Base-by-base conservation (phyloP, 1,140 invertebrate genomes). In the Brachystomella parvula region DNA sequence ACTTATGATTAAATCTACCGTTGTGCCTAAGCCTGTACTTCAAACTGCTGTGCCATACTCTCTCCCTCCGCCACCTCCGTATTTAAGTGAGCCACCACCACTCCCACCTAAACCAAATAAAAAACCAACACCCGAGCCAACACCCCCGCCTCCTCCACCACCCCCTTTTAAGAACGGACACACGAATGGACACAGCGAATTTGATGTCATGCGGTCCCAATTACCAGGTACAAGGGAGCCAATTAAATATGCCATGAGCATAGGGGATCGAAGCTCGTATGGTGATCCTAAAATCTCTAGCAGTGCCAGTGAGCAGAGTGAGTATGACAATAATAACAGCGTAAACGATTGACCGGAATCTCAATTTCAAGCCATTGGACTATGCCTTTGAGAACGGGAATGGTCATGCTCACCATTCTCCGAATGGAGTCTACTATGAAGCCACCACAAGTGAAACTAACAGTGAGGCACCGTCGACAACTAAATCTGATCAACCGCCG, bases 21-120 rank as follows among this genome's bases (percentile, higher is more conserved):
- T 76, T 60, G 78, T 80, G 24, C 75, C 77, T 47, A 82, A 81
- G 71, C 81, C 81, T 17, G 73, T 80, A 21, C 71, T 80, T 29
- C 81, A 82, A 73, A 81, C 79, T 56, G 81, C 81, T 19, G 29
- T 67, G 63, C 59, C 68, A 66, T 68, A 78, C 33, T 70, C 77
- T 24, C 35, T 80, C 73, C 80, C 83, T 2, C 87, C 88, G 19
- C 88, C 88, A 3, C 88, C 88, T 0, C 89, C 87, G 6, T 92
- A 90, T 72, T 86, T 87, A 32, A 86, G 81, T 12, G 78, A 82
- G 31, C 77, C 82, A 60, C 77, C 82, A 65, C 77, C 85, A 59
- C 78, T 84, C n/a, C 83, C 82, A 0, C 79, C 79, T 35, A 72
- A 72, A 68, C 71, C 71, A 31, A 44, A 31, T 17, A 70, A 70